phyloP scores from a whole-genome alignment of 2,888 invertebrate species.

The Tridacna crocea region DNA sequence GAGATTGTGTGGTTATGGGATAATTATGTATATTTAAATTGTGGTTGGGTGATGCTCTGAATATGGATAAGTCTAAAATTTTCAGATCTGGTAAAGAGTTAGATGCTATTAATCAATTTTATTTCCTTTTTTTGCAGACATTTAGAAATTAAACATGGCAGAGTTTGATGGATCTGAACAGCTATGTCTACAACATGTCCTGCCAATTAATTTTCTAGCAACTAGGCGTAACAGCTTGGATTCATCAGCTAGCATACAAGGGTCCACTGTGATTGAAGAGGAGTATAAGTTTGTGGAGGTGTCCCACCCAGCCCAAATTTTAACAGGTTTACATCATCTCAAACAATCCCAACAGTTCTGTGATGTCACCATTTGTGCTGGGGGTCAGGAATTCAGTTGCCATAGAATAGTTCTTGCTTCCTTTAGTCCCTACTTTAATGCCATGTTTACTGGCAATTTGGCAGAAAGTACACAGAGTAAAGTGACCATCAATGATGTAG shows the following conservation, averaged over 20 bases:
- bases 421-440: constrained; percentile 96
- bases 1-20: no score
- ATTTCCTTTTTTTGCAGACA: no score
- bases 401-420: constrained; percentile 95
- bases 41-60: no score
- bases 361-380: constrained; percentile 90
- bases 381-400: constrained; percentile 92
- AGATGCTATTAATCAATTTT: no score
- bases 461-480: constrained; percentile 94
- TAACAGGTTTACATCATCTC: constrained; percentile 90
- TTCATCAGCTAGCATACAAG: constrained; percentile 55
- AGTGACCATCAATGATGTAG: constrained; percentile 81
- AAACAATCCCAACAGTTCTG: constrained; percentile 93
- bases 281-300: constrained; percentile 83
- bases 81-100: no score
- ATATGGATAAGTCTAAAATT: no score
- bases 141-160: constrained; percentile 10
- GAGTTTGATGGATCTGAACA: constrained; percentile 18
- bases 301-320: constrained; percentile 80
- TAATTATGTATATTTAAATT: no score
- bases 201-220: constrained; percentile 5
- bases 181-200: constrained; percentile 11
- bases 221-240: constrained; percentile 51
- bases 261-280: constrained; percentile 67
- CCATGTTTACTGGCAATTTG: constrained; percentile 97